Percentiles rank a stretch among this genome's conserved stretches.
phyloP scores from a whole-genome alignment of 2,113 vertebrate genomes.

The Montifringilla adamsi region DNA sequence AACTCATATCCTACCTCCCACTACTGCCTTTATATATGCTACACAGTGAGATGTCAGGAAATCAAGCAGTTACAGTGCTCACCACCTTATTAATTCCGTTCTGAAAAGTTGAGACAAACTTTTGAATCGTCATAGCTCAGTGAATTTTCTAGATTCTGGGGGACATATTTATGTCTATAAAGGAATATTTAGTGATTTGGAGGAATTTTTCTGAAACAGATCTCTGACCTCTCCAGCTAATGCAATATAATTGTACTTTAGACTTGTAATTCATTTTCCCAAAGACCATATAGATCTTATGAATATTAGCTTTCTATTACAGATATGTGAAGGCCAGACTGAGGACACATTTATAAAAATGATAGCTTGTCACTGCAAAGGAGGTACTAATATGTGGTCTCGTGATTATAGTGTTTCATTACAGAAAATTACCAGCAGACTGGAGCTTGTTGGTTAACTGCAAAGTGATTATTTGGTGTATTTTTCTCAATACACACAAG shows the following conservation, averaged over 20 bases:
- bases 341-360: not conserved
- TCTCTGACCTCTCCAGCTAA: not conserved
- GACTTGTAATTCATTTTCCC: not conserved
- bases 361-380: not conserved
- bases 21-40: not conserved
- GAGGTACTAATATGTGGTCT: not conserved
- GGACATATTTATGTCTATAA: not conserved
- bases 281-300: not conserved
- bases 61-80: not conserved
- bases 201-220: not conserved
- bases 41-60: not conserved
- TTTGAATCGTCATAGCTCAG: not conserved
- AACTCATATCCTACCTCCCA: not conserved
- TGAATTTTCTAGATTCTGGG: not conserved
- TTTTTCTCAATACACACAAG: not conserved
- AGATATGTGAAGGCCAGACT: not conserved
- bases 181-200: not conserved
- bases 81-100: not conserved
- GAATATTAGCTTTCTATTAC: not conserved
- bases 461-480: not conserved
- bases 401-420: not conserved
- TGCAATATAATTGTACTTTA: not conserved
- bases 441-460: not conserved
- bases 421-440: not conserved
- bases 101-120: not conserved